Conservation (phyloP, 1,140 invertebrate genomes). For the Pseudomyrmex flavicornis region DNA sequence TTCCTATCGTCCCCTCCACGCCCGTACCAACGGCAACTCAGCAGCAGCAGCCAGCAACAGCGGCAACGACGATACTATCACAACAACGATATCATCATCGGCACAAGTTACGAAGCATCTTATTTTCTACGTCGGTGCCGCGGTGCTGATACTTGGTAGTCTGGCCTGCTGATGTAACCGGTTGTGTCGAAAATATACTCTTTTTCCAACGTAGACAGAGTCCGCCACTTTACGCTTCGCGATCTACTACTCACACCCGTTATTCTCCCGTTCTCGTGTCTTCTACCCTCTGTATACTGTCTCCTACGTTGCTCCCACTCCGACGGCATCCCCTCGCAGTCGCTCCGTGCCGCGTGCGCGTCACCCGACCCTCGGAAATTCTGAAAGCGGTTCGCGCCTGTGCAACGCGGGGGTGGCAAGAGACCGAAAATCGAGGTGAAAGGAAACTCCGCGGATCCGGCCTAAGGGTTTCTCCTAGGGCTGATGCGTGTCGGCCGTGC, state of each 20-base stretch:
- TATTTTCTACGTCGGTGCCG: constrained; percentile 13
- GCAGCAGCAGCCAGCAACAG: neutral
- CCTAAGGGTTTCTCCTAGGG: constrained; percentile 80
- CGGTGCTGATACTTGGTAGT: constrained; percentile 31
- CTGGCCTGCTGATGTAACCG: constrained; percentile 43
- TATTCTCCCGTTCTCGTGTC: constrained; percentile 7
- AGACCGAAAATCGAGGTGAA: constrained; percentile 77
- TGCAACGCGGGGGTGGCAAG: constrained; percentile 75
- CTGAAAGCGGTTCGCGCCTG: constrained; percentile 77
- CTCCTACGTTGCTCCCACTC: constrained; percentile 61
- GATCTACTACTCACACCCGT: constrained; percentile 34
- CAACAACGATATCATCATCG: constrained; percentile 10
- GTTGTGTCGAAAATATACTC: constrained; percentile 29
- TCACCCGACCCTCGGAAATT: constrained; percentile 71
- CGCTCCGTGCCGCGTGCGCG: constrained; percentile 67
- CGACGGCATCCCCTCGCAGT: constrained; percentile 41
- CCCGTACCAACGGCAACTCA: constrained; percentile 32
- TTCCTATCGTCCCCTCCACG: constrained; percentile 61
- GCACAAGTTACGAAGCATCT: constrained; percentile 34
- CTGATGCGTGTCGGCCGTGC: constrained; percentile 71
- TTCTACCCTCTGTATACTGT: constrained; percentile 15
- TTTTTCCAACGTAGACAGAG: constrained; percentile 13
- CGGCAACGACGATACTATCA: constrained; percentile 25
- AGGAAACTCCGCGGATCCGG: constrained; percentile 78
- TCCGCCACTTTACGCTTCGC: constrained; percentile 39